These are phyloP conservation scores for Eulimnadia texana DNA, from an alignment of 1,140 invertebrate species.

Conservation along the genomic window DNA sequence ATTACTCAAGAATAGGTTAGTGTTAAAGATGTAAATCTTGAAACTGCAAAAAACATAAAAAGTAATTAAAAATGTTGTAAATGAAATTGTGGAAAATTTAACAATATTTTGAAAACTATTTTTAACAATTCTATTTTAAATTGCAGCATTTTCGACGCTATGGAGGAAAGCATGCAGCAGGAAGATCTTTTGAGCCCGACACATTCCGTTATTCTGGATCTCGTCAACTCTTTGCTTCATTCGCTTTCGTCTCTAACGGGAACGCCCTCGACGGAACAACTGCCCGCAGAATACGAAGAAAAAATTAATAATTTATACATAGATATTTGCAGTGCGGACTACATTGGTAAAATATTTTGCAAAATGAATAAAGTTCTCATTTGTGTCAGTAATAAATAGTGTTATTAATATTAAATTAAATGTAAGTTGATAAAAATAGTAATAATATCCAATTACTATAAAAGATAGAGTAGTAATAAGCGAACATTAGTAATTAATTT, in stretches of 20 bases:
- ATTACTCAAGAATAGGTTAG: no score
- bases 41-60: no score
- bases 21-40: no score
- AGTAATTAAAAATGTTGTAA: no score
- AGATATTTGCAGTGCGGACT: constrained; percentile 60
- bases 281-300: constrained; percentile 40
- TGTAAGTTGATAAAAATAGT: not conserved
- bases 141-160: constrained; percentile 72
- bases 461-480: no score
- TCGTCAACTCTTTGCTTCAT: constrained; percentile 64
- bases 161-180: constrained; percentile 64
- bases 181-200: constrained; percentile 52
- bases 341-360: constrained; percentile 34
- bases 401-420: no score
- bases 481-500: no score
- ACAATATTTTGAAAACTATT: no score
- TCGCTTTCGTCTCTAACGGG: constrained; percentile 61
- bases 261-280: constrained; percentile 40
- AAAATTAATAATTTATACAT: constrained; percentile 56
- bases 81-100: no score
- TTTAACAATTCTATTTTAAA: constrained; percentile 20
- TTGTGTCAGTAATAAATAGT: no score
- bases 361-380: not conserved
- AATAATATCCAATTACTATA: constrained; percentile 3
- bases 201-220: constrained; percentile 61